Conservation (phyloP, 2,113 vertebrate species). For the Piaya cayana region DNA sequence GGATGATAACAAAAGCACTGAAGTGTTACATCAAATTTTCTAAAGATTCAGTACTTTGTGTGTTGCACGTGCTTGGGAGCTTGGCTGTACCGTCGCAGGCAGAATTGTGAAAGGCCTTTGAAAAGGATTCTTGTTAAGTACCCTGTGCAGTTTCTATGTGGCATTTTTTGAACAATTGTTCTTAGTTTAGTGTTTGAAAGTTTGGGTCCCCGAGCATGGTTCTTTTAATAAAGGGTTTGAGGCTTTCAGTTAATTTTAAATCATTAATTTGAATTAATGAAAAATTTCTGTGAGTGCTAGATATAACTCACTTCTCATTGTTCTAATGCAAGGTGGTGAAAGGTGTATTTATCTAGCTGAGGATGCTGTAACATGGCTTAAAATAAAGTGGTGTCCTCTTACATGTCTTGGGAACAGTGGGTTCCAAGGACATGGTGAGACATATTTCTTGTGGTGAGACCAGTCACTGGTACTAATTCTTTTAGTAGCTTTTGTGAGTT, state of each 20-base stretch:
- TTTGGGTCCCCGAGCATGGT: background rate
- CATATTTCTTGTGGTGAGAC: background rate
- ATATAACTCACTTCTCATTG: background rate
- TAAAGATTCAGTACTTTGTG: background rate
- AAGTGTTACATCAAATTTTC: background rate
- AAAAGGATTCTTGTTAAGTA: background rate
- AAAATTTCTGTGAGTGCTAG: background rate
- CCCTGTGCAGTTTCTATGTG: fast-evolving
- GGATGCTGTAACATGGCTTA: slow-evolving; percentile 49
- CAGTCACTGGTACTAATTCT: background rate
- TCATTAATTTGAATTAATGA: background rate
- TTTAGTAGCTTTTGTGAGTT: background rate
- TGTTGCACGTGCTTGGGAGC: background rate
- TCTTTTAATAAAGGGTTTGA: background rate
- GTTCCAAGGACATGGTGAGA: background rate
- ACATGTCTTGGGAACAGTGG: background rate
- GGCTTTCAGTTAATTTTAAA: background rate
- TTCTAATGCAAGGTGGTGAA: background rate
- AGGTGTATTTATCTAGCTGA: background rate
- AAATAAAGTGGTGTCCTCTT: slow-evolving; percentile 64
- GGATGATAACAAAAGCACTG: background rate
- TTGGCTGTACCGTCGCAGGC: background rate
- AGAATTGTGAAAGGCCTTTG: background rate
- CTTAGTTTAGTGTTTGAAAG: background rate
- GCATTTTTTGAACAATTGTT: background rate